Conservation (phyloP, 2,888 invertebrate species). For the Tryphoninae sp. region DNA sequence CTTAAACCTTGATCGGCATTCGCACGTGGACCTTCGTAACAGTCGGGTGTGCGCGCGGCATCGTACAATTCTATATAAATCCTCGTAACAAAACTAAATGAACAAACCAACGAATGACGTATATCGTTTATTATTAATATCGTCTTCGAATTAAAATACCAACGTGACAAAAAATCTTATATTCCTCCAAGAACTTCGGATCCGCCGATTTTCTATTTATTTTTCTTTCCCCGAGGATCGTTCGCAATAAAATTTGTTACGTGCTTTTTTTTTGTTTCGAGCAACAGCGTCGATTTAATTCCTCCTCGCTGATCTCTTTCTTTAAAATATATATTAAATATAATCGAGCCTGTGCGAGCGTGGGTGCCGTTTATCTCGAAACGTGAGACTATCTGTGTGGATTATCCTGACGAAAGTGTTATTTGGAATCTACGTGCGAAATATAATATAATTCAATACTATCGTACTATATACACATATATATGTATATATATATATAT, state of each 20-base stretch:
- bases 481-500: conserved; percentile 27
- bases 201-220: conserved; percentile 32
- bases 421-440: conserved; percentile 55
- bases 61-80: conserved; percentile 47
- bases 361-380: conserved; percentile 54
- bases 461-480: conserved; percentile 15
- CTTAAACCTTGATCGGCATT: conserved; percentile 73
- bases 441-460: not conserved
- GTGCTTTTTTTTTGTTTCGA: conserved; percentile 51
- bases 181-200: conserved; percentile 41
- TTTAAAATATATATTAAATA: conserved; percentile 1
- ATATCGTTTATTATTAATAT: conserved; percentile 12
- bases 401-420: conserved; percentile 45
- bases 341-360: conserved; percentile 52
- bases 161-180: not conserved
- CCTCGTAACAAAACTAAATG: conserved; percentile 28
- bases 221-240: conserved; percentile 47
- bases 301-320: not conserved
- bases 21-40: conserved; percentile 80
- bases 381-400: conserved; percentile 44
- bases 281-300: not conserved
- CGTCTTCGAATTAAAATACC: conserved; percentile 5
- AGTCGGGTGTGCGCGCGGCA: conserved; percentile 71
- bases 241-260: conserved; percentile 67
- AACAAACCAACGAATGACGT: conserved; percentile 12